phyloP scores from a whole-genome alignment of 2,797 vertebrate genomes.

The Siniperca obscura region DNA sequence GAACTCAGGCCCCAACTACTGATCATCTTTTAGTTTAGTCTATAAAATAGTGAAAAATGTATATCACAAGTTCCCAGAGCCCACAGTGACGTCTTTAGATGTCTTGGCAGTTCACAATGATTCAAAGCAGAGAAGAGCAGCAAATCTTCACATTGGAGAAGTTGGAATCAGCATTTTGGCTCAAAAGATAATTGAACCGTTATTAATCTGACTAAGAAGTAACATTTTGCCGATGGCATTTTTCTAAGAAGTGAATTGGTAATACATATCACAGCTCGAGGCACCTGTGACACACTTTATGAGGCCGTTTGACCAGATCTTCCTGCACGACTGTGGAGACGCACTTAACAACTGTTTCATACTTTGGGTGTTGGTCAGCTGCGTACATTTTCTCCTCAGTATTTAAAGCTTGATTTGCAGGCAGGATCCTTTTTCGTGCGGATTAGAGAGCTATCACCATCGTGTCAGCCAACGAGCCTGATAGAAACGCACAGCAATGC shows the following conservation, averaged over 20 bases:
- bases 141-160: not conserved
- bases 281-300: slow-evolving; percentile 32
- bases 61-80: too few species aligned
- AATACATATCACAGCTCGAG: not conserved
- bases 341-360: not conserved
- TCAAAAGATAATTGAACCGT: not conserved
- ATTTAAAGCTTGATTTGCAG: slow-evolving; percentile 15
- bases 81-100: not conserved
- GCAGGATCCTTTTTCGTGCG: not conserved
- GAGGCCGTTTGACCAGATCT: not conserved
- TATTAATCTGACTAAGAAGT: slow-evolving; percentile 26
- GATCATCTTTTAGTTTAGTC: not conserved
- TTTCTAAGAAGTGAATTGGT: slow-evolving; percentile 38
- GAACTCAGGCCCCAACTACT: not conserved
- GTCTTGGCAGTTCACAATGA: not conserved
- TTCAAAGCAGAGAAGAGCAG: too few species aligned
- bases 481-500: slow-evolving; percentile 4
- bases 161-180: not conserved
- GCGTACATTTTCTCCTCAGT: not conserved
- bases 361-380: slow-evolving; percentile 29
- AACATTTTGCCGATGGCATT: slow-evolving; percentile 4
- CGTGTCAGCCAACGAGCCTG: slow-evolving; percentile 20
- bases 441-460: slow-evolving; percentile 28
- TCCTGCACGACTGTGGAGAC: not conserved
- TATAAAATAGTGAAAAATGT: too few species aligned